These are phyloP conservation scores for Liposcelis brunnea DNA, from an alignment of 2,888 invertebrate species.

Conservation along the genomic window DNA sequence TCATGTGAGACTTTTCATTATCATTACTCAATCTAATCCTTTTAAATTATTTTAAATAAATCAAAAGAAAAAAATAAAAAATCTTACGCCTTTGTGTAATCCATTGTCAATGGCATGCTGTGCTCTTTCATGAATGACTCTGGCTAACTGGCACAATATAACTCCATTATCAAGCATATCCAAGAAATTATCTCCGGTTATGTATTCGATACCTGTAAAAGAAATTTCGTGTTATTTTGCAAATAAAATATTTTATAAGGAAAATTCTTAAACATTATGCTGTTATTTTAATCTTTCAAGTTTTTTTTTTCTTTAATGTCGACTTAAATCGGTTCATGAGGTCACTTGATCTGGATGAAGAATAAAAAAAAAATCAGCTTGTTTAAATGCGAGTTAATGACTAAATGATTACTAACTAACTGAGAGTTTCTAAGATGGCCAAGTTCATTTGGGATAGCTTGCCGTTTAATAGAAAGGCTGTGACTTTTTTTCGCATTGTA, in stretches of 20 bases:
- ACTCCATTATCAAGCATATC: conserved; percentile 70
- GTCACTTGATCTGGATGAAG: conserved; percentile 4
- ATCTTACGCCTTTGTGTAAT: conserved; percentile 38
- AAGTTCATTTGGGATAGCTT: no score
- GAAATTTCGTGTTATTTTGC: no score
- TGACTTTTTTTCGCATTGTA: no score
- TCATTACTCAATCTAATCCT: no score
- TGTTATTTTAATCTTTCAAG: not conserved
- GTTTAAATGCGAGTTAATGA: no score
- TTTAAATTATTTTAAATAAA: no score
- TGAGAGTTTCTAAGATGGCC: no score
- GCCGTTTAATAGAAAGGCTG: no score
- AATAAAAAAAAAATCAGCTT: no score
- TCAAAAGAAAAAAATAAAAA: no score
- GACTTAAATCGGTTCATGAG: conserved; percentile 14
- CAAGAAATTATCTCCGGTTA: conserved; percentile 64
- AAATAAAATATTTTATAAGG: conserved; percentile 9
- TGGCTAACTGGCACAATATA: conserved; percentile 62
- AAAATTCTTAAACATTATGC: not conserved
- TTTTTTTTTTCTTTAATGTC: conserved; percentile 15
- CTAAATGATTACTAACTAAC: no score
- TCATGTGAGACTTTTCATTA: no score
- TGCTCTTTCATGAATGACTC: conserved; percentile 59
- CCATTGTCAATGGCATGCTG: conserved; percentile 45
- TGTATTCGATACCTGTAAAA: conserved; percentile 46